A percentile compares a stretch with the other conserved stretches of the same genome.
Conservation (phyloP, 2,888 invertebrate species). For the Halictus quadricinctus region DNA sequence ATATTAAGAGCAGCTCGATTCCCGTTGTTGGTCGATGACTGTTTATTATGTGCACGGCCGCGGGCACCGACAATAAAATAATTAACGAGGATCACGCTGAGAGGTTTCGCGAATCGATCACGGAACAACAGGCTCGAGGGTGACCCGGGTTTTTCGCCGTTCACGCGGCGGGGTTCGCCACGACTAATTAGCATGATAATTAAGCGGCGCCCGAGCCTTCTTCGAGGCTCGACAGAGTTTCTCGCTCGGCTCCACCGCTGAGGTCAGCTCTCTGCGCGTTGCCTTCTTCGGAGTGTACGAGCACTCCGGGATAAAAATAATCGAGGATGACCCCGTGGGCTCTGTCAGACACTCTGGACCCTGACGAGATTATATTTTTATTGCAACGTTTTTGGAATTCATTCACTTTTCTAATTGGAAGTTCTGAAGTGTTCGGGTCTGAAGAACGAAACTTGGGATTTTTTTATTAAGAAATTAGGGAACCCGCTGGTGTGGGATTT, state of each 20-base stretch:
- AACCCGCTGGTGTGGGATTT: too few relatives aligned
- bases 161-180: slow-evolving; percentile 55
- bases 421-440: too few relatives aligned
- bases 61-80: slow-evolving; percentile 61
- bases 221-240: slow-evolving; percentile 54
- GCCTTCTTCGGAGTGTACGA: slow-evolving; percentile 1
- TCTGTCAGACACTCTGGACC: not conserved
- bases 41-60: slow-evolving; percentile 44
- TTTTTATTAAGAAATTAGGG: not conserved
- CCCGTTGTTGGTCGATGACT: slow-evolving; percentile 3
- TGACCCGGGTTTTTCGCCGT: slow-evolving; percentile 54
- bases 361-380: not conserved
- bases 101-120: slow-evolving; percentile 67
- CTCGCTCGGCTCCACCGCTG: slow-evolving; percentile 34
- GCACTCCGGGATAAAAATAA: not conserved
- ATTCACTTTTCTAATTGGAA: too few relatives aligned
- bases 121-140: slow-evolving; percentile 36
- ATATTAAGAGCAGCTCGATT: not conserved
- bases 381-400: not conserved
- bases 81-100: slow-evolving; percentile 63
- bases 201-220: slow-evolving; percentile 61
- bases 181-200: slow-evolving; percentile 73
- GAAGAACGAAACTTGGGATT: not conserved
- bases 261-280: slow-evolving; percentile 40
- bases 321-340: not conserved